Base-by-base conservation (phyloP, 2,797 vertebrate genomes). In the Falco biarmicus region DNA sequence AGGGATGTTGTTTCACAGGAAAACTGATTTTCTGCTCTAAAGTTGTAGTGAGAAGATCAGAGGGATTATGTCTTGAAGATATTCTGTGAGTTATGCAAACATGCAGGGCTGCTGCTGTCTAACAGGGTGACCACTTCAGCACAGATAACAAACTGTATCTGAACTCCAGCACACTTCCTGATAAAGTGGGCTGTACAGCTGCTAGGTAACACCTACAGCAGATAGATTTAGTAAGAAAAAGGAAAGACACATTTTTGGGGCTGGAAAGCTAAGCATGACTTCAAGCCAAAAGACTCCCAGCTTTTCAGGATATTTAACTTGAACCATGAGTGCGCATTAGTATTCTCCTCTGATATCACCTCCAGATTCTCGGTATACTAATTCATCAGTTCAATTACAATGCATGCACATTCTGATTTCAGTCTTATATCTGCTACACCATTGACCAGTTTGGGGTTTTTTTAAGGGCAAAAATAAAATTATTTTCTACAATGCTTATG, bases 141-240 rank as follows among this genome's bases (percentile, higher is more conserved):
- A 65, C 57, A 91, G 91, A 89, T 79, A 85, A 89, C 60, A 91
- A 93, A 88, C 85, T 90, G 80, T 65, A 76, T 86, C 54, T 84
- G 73, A 91, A 92, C 76, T 91, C 69, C 43, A 74, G 34, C 19
- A 73, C 65, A 32, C 21, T 93, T 94, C 81, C 83, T 76, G 70
- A 90, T 84, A 76, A 87, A 91, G 60, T 66, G 47, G 34, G 24
- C 18, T 76, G 28, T 73, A 37, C 78, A 85, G 66, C 75, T 94
- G 78, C 51, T 80, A 70, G 71, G 70, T 82, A 59, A 76, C 74
- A 59, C 75, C 93, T 92, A 61, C 20, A 73, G 57, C 31, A 83
- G 57, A 90, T 14, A 89, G 45, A 65, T 79, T 92, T 60, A 89
- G 81, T 71, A 41, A 70, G 25, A 82, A 76, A 82, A 85, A 77